Evolutionary conservation across 2,113 vertebrate species (phyloP).

Genomic region (Pimephales promelas): DNA sequence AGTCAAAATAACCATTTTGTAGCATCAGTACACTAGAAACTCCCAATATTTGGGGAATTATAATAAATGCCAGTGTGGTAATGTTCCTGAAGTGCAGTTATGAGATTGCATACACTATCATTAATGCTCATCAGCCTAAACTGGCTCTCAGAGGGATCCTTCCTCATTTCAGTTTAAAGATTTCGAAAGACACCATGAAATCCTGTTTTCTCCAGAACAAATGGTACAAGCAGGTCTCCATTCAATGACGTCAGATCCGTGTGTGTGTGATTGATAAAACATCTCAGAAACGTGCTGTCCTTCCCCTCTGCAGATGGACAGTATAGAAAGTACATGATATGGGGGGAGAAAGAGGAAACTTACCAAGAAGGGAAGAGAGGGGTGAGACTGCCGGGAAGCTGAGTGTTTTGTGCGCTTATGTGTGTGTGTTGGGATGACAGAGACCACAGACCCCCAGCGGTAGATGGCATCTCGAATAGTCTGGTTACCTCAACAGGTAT

Average conservation of each 20-base stretch:
- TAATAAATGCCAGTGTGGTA: not conserved
- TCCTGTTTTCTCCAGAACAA: conserved; percentile 50
- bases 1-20: not conserved
- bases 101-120: conserved; percentile 10
- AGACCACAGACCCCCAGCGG: conserved; percentile 32
- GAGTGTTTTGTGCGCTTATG: not conserved
- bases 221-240: conserved; percentile 44
- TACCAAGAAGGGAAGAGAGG: conserved; percentile 59
- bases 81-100: conserved; percentile 25
- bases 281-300: conserved; percentile 49
- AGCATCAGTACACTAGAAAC: not conserved
- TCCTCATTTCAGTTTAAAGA: conserved; percentile 47
- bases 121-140: not conserved
- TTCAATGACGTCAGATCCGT: conserved; percentile 48
- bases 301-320: conserved; percentile 40
- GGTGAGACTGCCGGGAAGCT: conserved; percentile 57
- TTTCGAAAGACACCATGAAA: conserved; percentile 43
- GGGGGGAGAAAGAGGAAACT: conserved; percentile 55
- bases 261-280: conserved; percentile 42
- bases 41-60: not conserved
- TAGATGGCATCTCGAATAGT: conserved; percentile 51
- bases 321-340: conserved; percentile 32
- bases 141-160: conserved; percentile 21
- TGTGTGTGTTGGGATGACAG: not conserved
- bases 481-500: conserved; percentile 52